phyloP scores from a whole-genome alignment of 2,797 vertebrate species.

The Girardinus metallicus region DNA sequence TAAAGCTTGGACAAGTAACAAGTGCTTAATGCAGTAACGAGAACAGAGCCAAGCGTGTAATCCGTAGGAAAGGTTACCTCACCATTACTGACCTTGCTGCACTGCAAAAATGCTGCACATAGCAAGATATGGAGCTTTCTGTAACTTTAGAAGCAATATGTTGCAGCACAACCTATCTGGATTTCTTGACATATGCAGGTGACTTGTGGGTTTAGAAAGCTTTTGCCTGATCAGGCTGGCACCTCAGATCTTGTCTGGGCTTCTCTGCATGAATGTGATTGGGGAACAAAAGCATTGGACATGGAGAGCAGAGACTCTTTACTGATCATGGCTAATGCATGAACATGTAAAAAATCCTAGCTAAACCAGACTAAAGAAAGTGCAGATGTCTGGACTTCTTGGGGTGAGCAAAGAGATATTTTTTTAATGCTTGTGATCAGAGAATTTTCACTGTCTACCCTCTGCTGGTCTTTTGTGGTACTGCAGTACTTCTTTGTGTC shows the following conservation, averaged over 20 bases:
- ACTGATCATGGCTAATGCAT: constrained; percentile 14
- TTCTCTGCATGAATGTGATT: constrained; percentile 17
- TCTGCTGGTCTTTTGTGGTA: constrained; percentile 57
- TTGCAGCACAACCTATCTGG: constrained; percentile 5
- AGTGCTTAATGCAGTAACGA: not conserved
- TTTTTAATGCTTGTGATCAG: constrained; percentile 8
- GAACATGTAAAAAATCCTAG: constrained; percentile 6
- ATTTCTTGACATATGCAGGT: constrained; percentile 3
- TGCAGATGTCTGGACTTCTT: constrained; percentile 3
- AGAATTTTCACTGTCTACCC: constrained; percentile 25
- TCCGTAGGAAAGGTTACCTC: not conserved
- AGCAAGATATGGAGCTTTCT: not conserved
- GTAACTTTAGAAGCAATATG: not conserved
- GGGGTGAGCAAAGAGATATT: constrained; percentile 19
- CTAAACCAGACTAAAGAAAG: not conserved
- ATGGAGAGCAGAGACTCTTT: constrained; percentile 15
- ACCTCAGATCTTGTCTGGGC: constrained; percentile 27
- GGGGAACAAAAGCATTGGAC: constrained; percentile 12
- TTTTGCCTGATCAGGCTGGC: constrained; percentile 11
- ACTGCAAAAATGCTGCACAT: not conserved
- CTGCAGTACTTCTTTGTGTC: constrained; percentile 30
- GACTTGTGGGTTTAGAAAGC: constrained; percentile 11
- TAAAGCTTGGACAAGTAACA: not conserved
- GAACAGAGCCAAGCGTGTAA: not conserved
- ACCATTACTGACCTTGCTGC: not conserved